phyloP scores from a whole-genome alignment of 2,888 invertebrate species.

The Plebejus melissa region DNA sequence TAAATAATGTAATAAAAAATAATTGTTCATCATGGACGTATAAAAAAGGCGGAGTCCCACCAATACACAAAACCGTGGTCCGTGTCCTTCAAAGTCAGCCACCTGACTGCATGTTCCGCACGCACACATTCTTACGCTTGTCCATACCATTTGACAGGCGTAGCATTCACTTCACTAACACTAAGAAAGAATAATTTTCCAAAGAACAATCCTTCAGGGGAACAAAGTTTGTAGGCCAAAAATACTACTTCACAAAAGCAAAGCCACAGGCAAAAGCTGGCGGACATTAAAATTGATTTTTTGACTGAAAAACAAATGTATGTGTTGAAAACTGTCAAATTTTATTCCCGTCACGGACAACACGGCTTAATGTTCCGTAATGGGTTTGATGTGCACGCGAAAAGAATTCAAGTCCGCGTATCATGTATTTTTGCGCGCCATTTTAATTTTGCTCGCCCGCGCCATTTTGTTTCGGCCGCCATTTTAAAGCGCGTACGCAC shows the following conservation, averaged over 20 bases:
- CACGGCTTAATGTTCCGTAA: constrained; percentile 24
- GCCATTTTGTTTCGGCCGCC: constrained; percentile 12
- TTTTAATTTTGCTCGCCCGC: constrained; percentile 11
- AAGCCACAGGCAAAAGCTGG: neutral
- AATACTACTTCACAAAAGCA: neutral
- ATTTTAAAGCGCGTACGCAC: neutral
- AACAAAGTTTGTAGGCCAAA: neutral
- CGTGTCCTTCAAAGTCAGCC: no score
- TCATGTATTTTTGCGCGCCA: constrained; percentile 18
- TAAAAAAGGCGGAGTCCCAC: no score
- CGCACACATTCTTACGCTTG: no score
- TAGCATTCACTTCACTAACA: neutral
- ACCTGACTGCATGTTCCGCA: no score
- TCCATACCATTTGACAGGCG: no score
- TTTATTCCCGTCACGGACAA: constrained; percentile 19
- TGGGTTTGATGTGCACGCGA: constrained; percentile 24
- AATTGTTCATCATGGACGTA: no score
- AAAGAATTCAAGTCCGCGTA: constrained; percentile 19
- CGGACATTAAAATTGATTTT: constrained; percentile 8
- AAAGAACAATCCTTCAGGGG: neutral
- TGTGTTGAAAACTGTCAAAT: constrained; percentile 17
- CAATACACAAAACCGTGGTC: no score
- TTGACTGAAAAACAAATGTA: constrained; percentile 5
- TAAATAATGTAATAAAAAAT: no score
- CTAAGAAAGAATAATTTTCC: no score